Conservation (phyloP, 2,888 invertebrate species). For the Thereva nobilitata region DNA sequence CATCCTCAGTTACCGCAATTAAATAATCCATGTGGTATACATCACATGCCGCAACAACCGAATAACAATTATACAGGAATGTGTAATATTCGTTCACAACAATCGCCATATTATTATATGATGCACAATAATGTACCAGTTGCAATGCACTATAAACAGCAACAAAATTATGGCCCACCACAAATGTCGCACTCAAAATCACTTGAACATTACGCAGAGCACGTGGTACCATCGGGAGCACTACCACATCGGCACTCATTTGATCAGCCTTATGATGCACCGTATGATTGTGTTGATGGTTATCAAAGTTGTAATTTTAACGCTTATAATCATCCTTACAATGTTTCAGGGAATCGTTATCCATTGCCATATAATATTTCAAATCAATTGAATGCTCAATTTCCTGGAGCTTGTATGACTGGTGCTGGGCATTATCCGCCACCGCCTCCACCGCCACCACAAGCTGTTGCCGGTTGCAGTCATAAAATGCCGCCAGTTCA, state of each 20-base stretch:
- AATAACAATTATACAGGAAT: slow-evolving; percentile 39
- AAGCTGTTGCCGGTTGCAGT: slow-evolving; percentile 24
- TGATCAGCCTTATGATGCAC: slow-evolving; percentile 53
- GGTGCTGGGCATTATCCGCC: slow-evolving; percentile 23
- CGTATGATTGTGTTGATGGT: slow-evolving; percentile 55
- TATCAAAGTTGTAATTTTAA: slow-evolving; percentile 39
- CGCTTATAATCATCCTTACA: slow-evolving; percentile 52
- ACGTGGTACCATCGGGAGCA: slow-evolving; percentile 47
- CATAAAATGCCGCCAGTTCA: slow-evolving; percentile 31
- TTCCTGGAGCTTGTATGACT: slow-evolving; percentile 10
- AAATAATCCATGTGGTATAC: slow-evolving; percentile 29
- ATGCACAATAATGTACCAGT: slow-evolving; percentile 34
- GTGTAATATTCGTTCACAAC: slow-evolving; percentile 43
- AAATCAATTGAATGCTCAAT: slow-evolving; percentile 49
- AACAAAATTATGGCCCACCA: slow-evolving; percentile 26
- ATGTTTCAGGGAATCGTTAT: slow-evolving; percentile 57
- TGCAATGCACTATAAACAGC: slow-evolving; percentile 36
- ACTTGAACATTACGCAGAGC: slow-evolving; percentile 54
- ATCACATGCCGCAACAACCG: slow-evolving; percentile 40
- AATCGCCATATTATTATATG: slow-evolving; percentile 30
- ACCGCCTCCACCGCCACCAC: slow-evolving; percentile 28
- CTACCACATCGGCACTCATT: slow-evolving; percentile 57
- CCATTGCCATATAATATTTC: slow-evolving; percentile 57
- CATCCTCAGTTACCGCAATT: slow-evolving; percentile 34
- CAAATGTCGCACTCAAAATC: slow-evolving; percentile 57